Evolutionary conservation across 2,113 vertebrate genomes (phyloP).

Genomic region (Sinocyclocheilus rhinocerous): DNA sequence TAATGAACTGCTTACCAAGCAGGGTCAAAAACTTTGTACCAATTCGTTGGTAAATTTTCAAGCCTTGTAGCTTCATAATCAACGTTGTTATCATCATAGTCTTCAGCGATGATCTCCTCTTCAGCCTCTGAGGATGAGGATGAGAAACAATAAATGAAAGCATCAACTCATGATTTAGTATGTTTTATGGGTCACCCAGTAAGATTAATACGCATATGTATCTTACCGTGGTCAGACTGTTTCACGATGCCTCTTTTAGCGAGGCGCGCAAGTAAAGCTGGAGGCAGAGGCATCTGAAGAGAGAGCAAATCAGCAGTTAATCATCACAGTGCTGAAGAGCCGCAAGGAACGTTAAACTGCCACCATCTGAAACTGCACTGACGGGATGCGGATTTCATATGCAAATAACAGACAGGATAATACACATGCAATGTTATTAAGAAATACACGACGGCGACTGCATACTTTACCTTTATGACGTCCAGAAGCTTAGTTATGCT

Average conservation of each 20-base stretch:
- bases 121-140: conserved; percentile 78
- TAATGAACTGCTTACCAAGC: conserved; percentile 76
- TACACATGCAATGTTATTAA: background rate
- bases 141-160: background rate
- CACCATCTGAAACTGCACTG: too few relatives aligned
- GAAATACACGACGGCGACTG: background rate
- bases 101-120: conserved; percentile 92
- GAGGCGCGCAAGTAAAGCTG: conserved; percentile 85
- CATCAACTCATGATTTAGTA: too few relatives aligned
- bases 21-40: conserved; percentile 90
- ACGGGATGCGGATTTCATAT: too few relatives aligned
- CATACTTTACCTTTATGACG: conserved; percentile 34
- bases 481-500: background rate
- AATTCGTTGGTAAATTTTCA: conserved; percentile 84
- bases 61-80: conserved; percentile 88
- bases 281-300: conserved; percentile 83
- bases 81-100: conserved; percentile 90
- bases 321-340: too few relatives aligned
- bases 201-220: background rate
- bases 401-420: background rate
- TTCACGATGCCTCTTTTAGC: conserved; percentile 91
- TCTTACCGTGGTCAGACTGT: conserved; percentile 82
- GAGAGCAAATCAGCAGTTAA: background rate
- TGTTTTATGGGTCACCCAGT: background rate
- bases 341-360: too few relatives aligned